phyloP scores from a whole-genome alignment of 2,797 vertebrate species.

The Tokudaia tokunoshimensis region DNA sequence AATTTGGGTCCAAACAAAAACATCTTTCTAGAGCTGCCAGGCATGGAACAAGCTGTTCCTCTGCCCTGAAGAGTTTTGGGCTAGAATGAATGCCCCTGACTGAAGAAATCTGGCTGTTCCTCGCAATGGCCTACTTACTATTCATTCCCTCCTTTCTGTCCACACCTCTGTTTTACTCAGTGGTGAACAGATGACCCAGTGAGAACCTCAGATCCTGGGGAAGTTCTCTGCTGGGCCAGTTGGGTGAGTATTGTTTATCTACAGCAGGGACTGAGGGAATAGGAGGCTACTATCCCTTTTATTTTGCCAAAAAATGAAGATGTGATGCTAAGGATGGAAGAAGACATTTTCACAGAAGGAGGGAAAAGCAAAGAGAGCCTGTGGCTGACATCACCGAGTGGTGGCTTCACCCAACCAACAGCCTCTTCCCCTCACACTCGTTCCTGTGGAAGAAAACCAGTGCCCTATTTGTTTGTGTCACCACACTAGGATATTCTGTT shows the following conservation, averaged over 20 bases:
- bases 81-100: neutral
- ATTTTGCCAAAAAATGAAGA: neutral
- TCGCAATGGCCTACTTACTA: neutral
- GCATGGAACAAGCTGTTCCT: neutral
- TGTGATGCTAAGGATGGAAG: neutral
- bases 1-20: constrained; percentile 47
- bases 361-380: neutral
- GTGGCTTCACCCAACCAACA: neutral
- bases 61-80: constrained; percentile 22
- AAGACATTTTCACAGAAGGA: neutral
- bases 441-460: neutral
- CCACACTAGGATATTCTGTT: neutral
- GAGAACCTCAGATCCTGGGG: neutral
- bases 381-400: neutral
- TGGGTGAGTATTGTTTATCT: neutral
- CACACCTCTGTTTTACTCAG: neutral
- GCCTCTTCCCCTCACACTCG: neutral
- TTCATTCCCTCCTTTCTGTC: neutral
- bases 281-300: neutral
- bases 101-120: constrained; percentile 29
- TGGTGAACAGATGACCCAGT: neutral
- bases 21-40: constrained; percentile 27
- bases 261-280: neutral
- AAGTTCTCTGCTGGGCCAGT: constrained; percentile 2
- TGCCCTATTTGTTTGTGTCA: neutral